Conservation (phyloP, 1,140 invertebrate species). For the Cylas formicarius region DNA sequence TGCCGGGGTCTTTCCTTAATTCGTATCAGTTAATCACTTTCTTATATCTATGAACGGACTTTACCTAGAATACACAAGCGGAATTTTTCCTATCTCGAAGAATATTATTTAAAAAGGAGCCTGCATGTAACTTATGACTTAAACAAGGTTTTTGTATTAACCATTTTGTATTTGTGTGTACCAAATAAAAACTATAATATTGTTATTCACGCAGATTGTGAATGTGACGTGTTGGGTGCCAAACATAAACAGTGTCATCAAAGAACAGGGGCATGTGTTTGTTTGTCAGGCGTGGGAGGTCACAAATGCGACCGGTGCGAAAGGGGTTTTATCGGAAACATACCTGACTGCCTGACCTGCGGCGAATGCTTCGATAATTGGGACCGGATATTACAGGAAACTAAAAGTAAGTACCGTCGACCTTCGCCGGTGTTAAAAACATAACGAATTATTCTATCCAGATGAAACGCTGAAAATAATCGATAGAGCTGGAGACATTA, state of each 20-base stretch:
- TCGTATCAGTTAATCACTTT: too few relatives aligned
- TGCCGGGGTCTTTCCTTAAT: too few relatives aligned
- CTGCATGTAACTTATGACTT: too few relatives aligned
- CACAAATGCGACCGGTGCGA: constrained; percentile 93
- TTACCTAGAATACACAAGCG: too few relatives aligned
- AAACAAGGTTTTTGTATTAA: constrained; percentile 5
- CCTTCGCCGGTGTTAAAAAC: background rate
- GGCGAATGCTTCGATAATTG: constrained; percentile 99
- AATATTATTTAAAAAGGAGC: too few relatives aligned
- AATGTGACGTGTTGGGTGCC: constrained; percentile 85
- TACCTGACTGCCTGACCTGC: constrained; percentile 87
- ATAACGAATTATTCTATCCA: constrained; percentile 35
- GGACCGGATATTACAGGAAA: constrained; percentile 78
- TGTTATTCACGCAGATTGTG: constrained; percentile 53
- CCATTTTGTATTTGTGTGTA: constrained; percentile 1
- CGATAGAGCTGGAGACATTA: constrained; percentile 80
- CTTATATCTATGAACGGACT: too few relatives aligned
- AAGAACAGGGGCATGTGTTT: constrained; percentile 80
- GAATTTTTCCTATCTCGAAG: too few relatives aligned
- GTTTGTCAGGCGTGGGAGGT: constrained; percentile 87
- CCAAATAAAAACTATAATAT: background rate
- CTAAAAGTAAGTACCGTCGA: constrained; percentile 31
- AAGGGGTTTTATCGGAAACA: constrained; percentile 82
- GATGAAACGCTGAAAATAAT: constrained; percentile 69
- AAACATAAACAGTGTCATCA: constrained; percentile 77